Evolutionary conservation across 2,113 vertebrate species (phyloP), one percentile per base, ranked within the genome.

Genomic region (Gadus chalcogrammus): DNA sequence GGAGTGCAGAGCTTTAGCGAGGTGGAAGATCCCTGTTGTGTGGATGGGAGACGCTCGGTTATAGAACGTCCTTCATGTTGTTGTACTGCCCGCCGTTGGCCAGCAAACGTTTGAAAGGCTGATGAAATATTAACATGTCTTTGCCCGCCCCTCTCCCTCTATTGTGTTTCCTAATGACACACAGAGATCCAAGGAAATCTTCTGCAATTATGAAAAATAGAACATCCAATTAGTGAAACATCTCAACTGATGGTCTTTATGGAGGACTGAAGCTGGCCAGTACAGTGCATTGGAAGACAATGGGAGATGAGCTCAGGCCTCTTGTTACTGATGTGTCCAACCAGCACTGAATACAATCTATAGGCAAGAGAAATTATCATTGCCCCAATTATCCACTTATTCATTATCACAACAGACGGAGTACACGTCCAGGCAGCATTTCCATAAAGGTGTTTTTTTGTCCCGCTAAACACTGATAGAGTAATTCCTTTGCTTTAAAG

Each of bases 81-180:
- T 82, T 85, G 85, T 83, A 82, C 18, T 82, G 77, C 70, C 74
- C 5, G 71, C 71, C 69, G 70, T 74, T 81, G 78, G 83, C 78
- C 67, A 59, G 58, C 24, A 4, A 35, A 35, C 31, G 31, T 35
- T 35, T 35, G 31, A 35, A 35, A 4, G 60, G 5, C 72, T 77
- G 82, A 82, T 87, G 75, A 88, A 86, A 87, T 85, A 88, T 84
- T 83, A 84, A 87, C 79, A 82, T 70, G 84, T 83, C 80, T 85
- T 73, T 78, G 65, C 71, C 53, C 72, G 74, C 63, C 64, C 64
- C 62, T 3, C 28, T 27, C 35, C 70, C 72, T 74, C 73, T 68
- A 81, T 85, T 84, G 81, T 88, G 69, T 38, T 64, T 74, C 84
- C 84, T 84, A 80, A 83, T 83, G 61, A 85, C 86, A 88, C 76